These are phyloP conservation scores for Tipula vernalis DNA, from an alignment of 2,888 invertebrate species.

Conservation along the genomic window DNA sequence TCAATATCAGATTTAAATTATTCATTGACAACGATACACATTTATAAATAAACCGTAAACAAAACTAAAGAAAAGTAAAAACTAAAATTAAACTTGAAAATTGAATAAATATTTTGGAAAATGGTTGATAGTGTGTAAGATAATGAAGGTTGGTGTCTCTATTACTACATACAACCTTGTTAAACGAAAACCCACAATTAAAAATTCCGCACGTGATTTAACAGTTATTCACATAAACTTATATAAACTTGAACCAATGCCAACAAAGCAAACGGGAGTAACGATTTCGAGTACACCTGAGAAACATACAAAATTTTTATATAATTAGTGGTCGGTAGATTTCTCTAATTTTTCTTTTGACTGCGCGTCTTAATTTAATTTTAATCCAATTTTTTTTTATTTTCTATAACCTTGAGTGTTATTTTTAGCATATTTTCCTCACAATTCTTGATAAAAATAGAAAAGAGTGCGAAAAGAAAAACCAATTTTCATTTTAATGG, in stretches of 20 bases:
- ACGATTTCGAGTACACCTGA: not conserved
- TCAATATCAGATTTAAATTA: too few species aligned
- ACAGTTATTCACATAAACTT: not conserved
- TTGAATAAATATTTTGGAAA: too few species aligned
- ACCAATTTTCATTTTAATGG: not conserved
- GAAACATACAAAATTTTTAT: not conserved
- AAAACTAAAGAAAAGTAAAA: too few species aligned
- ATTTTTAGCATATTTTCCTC: not conserved
- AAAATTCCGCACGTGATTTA: not conserved
- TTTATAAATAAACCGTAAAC: too few species aligned
- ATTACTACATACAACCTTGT: not conserved
- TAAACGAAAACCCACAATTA: not conserved
- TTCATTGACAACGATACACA: too few species aligned
- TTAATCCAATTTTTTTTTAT: not conserved
- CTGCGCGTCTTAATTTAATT: not conserved
- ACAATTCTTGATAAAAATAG: not conserved
- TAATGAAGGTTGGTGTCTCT: too few species aligned
- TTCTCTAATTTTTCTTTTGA: not conserved
- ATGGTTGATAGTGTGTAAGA: too few species aligned
- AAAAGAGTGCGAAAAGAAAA: not conserved
- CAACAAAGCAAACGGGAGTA: not conserved
- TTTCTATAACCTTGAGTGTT: not conserved
- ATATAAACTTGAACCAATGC: not conserved
- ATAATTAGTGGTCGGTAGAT: not conserved
- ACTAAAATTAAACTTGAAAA: too few species aligned